Evolutionary conservation across 2,888 invertebrate genomes (phyloP), one percentile per base, ranked within the genome.

Genomic region (Ochlodes sylvanus): DNA sequence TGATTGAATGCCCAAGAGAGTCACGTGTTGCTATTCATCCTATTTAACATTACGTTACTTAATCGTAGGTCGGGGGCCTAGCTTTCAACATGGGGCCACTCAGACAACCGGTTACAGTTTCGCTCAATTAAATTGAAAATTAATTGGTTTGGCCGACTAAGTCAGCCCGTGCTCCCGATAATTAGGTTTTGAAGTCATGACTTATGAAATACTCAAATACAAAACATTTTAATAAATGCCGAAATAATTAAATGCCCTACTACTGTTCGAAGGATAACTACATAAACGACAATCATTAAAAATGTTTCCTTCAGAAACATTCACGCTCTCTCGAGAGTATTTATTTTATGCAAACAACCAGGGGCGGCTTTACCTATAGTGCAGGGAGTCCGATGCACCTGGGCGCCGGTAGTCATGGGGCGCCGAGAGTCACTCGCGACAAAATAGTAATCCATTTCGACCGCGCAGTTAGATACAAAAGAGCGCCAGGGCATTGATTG

Each of bases 41-140:
- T 82, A 86, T 84, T 86, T 87, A 84, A 86, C 79, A 79, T 76
- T 75, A 79, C 71, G 78, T 91, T 91, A 86, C 87, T 78, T 83
- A 87, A 90, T 85, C 88, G 79, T 87, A 87, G 88, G 87, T 90
- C 88, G 86, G 80, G 81, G 78, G 79, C 78, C 82, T 82, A 82
- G 83, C 87, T 92, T 91, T 90, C 88, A 78, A 88, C 86, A 84
- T 87, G 83, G 82, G 79, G 80, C 82, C 79, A 86, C 71, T 81
- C 80, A 78, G 76, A 72, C 74, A 83, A 91, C 91, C 89, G 87
- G 91, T 91, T 88, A 79, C 65, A 71, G 79, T 84, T 86, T 86
- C 83, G 84, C 83, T 84, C 84, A 87, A 89, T 89, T 88, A 88
- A 87, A 87, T 89, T 86, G 78, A 85, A 88, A 88, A 88, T 86